phyloP scores from a whole-genome alignment of 2,797 vertebrate genomes.

The Sebastes minor region DNA sequence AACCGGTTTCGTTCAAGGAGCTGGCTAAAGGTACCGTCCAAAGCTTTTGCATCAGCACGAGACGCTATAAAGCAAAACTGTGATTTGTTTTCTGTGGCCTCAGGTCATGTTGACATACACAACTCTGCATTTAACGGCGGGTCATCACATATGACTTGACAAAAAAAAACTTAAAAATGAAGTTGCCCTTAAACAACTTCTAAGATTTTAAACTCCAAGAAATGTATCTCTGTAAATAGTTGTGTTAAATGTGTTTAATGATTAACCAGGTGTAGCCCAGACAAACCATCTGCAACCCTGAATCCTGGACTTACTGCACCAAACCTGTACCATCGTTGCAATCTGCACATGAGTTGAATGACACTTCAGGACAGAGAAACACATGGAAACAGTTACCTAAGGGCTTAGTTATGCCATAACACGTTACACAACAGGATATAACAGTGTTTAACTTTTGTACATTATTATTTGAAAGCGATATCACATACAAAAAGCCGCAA shows the following conservation, averaged over 20 bases:
- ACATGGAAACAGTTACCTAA: not conserved
- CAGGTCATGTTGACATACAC: not conserved
- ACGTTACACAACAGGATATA: not conserved
- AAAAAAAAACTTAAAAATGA: not conserved
- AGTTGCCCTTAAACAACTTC: not conserved
- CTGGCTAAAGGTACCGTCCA: conserved; percentile 78
- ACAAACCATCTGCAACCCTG: conserved; percentile 7
- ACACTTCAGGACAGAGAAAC: not conserved
- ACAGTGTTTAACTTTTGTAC: not conserved
- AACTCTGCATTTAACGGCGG: not conserved
- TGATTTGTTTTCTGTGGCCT: not conserved
- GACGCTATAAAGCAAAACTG: not conserved
- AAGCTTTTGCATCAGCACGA: not conserved
- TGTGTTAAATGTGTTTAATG: conserved; percentile 15
- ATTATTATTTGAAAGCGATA: not conserved
- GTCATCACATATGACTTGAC: not conserved
- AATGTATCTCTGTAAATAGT: not conserved
- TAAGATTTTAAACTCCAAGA: not conserved
- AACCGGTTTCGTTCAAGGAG: conserved; percentile 53
- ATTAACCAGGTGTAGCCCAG: conserved; percentile 21
- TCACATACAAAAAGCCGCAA: not conserved
- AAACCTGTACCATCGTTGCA: not conserved
- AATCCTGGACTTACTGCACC: not conserved
- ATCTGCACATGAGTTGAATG: conserved; percentile 27
- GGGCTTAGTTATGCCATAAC: not conserved